Base-by-base conservation (phyloP, 2,888 invertebrate species). In the Ophion ellenae region DNA sequence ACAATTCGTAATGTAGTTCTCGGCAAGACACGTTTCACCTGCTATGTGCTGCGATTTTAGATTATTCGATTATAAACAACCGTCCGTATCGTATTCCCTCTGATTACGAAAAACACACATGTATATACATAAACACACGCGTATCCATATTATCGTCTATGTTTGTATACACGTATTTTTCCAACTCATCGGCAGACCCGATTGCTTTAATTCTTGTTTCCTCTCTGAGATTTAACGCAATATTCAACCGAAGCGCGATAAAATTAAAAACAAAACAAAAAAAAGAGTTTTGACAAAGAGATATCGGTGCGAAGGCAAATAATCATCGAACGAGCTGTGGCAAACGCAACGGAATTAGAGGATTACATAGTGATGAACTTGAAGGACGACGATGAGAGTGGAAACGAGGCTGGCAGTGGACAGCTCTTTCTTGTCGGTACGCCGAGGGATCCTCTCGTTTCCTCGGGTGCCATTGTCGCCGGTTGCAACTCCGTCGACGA, bases 391-490 rank as follows among this genome's bases (percentile, higher is more conserved):
- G 92, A 93, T 59, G 91, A 93, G 17, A 89, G 90, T 77, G 90
- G 87, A 3, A 91, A 89, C 69, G 92, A 93, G 80, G 89, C 84
- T 64, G 89, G 89, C 53, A 17, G 53, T 66, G 90, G 93, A 57
- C 94, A 93, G 84, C 83, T 94, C 61, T 94, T 92, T 83, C 87
- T 94, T 85, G 93, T 94, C 53, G 92, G 91, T 24, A 84, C 91
- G 4, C 93, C 94, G n/a, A 89, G 93, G 14, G 94, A 94, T 88
- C 94, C 94, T 20, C 85, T 94, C 63, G 94, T 94, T 2, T 94
- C 94, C 0, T 84, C 92, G 5, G 92, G 93, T 32, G 92, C 93
- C 9, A 92, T 93, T 73, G 92, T 94, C 5, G 91, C 91, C 0
- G 90, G 89, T 32, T 87, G 88, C 67, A 90, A 86, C 9, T 85